A percentile compares a stretch with the other conserved stretches of the same genome.
Evolutionary conservation across 2,797 vertebrate genomes (phyloP).

Genomic region (Micrastur ruficollis): DNA sequence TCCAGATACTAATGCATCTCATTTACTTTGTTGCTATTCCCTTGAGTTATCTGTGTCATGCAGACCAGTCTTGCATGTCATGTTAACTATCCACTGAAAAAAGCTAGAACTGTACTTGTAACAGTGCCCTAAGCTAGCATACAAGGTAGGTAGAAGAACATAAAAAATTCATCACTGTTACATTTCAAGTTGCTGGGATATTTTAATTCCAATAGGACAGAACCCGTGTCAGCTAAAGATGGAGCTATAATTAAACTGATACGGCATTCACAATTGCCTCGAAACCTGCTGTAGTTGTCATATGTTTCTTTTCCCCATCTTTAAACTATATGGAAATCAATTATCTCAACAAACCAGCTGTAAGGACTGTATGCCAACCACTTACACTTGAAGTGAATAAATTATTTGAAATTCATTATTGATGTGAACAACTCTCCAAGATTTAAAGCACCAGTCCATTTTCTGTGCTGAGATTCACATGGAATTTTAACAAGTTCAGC

Average conservation of each 20-base stretch:
- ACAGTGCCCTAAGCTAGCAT: slow-evolving; percentile 76
- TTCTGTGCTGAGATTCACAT: slow-evolving; percentile 67
- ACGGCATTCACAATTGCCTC: slow-evolving; percentile 72
- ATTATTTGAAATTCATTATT: slow-evolving; percentile 94
- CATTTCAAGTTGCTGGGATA: slow-evolving; percentile 78
- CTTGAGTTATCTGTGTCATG: slow-evolving; percentile 90
- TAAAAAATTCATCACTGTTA: slow-evolving; percentile 84
- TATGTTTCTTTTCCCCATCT: slow-evolving; percentile 81
- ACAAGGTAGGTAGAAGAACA: slow-evolving; percentile 71
- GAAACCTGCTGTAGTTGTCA: slow-evolving; percentile 74
- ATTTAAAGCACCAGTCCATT: slow-evolving; percentile 78
- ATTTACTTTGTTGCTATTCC: slow-evolving; percentile 85
- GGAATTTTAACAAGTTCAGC: slow-evolving; percentile 83
- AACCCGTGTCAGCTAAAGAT: slow-evolving; percentile 79
- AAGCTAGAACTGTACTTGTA: slow-evolving; percentile 78
- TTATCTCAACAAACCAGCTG: slow-evolving; percentile 94
- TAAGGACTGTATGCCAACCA: slow-evolving; percentile 87
- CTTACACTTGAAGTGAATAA: slow-evolving; percentile 92
- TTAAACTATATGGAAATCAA: slow-evolving; percentile 95
- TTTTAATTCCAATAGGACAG: slow-evolving; percentile 83
- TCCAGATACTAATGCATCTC: slow-evolving; percentile 91
- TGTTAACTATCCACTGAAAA: slow-evolving; percentile 81
- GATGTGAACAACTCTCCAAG: slow-evolving; percentile 82
- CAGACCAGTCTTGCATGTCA: slow-evolving; percentile 81
- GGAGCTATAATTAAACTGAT: slow-evolving; percentile 86